phyloP scores from a whole-genome alignment of 2,797 vertebrate genomes.

The Falco biarmicus region DNA sequence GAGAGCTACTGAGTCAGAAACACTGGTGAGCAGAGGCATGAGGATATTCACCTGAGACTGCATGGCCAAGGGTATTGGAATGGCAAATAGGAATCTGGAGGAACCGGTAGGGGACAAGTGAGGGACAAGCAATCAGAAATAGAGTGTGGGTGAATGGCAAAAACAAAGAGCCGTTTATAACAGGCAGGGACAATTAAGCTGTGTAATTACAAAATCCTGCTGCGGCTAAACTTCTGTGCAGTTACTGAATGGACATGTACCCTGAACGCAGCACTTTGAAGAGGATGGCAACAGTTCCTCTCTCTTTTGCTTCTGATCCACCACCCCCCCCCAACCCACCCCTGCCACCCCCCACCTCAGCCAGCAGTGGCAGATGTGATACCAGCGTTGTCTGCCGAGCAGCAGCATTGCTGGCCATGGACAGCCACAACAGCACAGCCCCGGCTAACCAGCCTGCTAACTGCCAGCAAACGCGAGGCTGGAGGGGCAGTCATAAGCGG shows the following conservation, averaged over 20 bases:
- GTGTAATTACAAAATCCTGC: constrained; percentile 28
- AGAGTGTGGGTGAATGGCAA: constrained; percentile 17
- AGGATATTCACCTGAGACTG: constrained; percentile 15
- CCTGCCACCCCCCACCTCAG: background rate
- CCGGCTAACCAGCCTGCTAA: background rate
- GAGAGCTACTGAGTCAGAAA: constrained; percentile 31
- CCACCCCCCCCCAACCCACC: too few species aligned
- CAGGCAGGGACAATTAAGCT: constrained; percentile 12
- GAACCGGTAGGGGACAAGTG: background rate
- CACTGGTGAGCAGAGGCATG: background rate
- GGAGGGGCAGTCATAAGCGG: background rate
- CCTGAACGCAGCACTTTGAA: background rate
- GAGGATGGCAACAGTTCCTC: background rate
- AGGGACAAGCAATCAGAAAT: background rate
- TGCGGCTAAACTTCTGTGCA: background rate
- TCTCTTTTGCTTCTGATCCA: background rate
- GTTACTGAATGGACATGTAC: background rate
- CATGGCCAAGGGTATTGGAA: background rate
- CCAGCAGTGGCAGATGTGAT: background rate
- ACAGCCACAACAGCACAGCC: background rate
- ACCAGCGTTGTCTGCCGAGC: background rate
- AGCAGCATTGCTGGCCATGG: background rate
- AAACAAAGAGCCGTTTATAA: constrained; percentile 19
- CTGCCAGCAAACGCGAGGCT: background rate
- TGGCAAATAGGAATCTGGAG: background rate